Base-by-base conservation (phyloP, 2,888 invertebrate species). In the Creontiades dilutus region DNA sequence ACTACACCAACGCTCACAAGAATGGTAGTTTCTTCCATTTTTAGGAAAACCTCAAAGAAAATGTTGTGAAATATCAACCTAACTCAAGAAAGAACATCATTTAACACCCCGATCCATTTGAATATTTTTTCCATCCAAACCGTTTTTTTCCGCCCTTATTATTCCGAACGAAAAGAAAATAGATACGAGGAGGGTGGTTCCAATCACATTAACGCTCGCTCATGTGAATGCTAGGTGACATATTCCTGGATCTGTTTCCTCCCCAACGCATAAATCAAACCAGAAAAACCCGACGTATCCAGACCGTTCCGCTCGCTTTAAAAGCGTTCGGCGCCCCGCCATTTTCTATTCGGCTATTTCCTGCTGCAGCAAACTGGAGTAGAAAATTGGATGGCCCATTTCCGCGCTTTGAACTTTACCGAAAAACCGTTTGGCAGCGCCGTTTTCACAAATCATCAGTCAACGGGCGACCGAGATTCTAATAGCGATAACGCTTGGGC, bases 191-290 rank as follows among this genome's bases (percentile, higher is more conserved):
- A 76, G 28, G 78, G 78, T 46, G 47, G 14, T 37, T 46, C 78
- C 78, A 78, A 78, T 78, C 78, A 78, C 78, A 78, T 78, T 78
- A 78, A 78, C 78, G 78, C 78, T 19, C 46, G 37, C 78, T 78
- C 78, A 78, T 78, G 78, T 46, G 78, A 47, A 78, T 47, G 46
- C 78, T 46, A 46, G 78, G 68, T 68, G 68, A 68, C 68, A 68
- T 68, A 68, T 68, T 68, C 68, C 68, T 23, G 68, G 7, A 23
- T 23, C 23, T 23, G 0, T 12, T 68, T 68, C 23, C 27, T 68
- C 19, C 16, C 68, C 68, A 5, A 12, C 68, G 23, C 23, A 68
- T 68, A 68, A 68, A 68, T 68, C 68, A 68, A 68, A 68, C 68
- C 12, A 12, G 68, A 19, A n/a, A 23, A 68, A 68, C 68, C 68